Evolutionary conservation across 2,888 invertebrate genomes (phyloP), one percentile per base, ranked within the genome.

Genomic region (Thera obeliscata): DNA sequence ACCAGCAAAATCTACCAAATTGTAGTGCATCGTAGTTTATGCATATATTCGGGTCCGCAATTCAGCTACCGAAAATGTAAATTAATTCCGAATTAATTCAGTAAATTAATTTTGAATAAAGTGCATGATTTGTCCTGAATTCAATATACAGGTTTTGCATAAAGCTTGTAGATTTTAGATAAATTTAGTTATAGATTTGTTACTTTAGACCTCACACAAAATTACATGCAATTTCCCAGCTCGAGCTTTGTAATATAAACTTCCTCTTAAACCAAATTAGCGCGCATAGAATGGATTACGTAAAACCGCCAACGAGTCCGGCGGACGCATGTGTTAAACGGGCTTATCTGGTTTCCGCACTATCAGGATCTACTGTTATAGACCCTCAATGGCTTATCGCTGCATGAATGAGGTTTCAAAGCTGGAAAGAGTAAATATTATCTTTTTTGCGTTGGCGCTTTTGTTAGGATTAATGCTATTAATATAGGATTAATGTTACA

Each of bases 311-410:
- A 64, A 59, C 62, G 69, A 66, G 69, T 60, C 52, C 41, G 43
- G 46, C 55, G 55, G 59, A 65, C 73, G 70, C 76, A 69, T 73
- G 60, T 73, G 72, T 76, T 61, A 66, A 71, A 72, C 55, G 60
- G 61, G 77, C 75, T 81, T 80, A 82, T 81, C 81, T 73, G 60
- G 72, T 75, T 76, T 76, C 76, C 78, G 75, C 61, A 69, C 69
- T 73, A 70, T 70, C 70, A 61, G 69, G 69, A 70, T 69, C 64
- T 61, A 68, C 66, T 58, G 64, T 58, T 69, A 68, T 69, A 56
- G 68, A 66, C 64, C 56, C 43, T 22, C 60, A 66, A 48, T 59
- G 50, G 69, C 68, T 72, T 72, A 72, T 70, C 68, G 67, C 65
- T 56, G 50, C 36, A 62, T 64, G 54, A 66, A 71, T 67, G 70